Conservation (phyloP, 2,888 invertebrate genomes). For the Rhabditophanes sp. region DNA sequence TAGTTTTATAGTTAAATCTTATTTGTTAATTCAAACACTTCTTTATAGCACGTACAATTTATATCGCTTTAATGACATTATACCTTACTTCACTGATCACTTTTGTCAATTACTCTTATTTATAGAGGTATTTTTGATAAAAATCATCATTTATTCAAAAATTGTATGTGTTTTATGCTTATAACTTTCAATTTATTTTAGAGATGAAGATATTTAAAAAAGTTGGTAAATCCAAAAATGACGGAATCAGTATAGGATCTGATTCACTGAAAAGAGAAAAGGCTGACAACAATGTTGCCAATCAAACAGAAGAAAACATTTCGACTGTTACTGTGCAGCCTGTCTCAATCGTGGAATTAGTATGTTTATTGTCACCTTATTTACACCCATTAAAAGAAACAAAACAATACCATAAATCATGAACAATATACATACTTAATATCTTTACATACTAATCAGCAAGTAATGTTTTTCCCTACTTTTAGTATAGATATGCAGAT, state of each 20-base stretch:
- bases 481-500: slow-evolving; percentile 16
- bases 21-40: neutral
- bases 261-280: too few species aligned
- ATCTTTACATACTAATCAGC: slow-evolving; percentile 1
- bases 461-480: slow-evolving; percentile 4
- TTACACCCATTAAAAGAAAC: too few species aligned
- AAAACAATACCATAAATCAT: neutral
- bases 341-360: too few species aligned
- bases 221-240: neutral
- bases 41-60: neutral
- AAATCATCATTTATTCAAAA: too few species aligned
- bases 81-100: too few species aligned
- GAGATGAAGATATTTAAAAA: neutral
- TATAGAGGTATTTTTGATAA: too few species aligned
- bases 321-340: too few species aligned
- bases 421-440: neutral
- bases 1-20: neutral
- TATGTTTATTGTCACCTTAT: too few species aligned
- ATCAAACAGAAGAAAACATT: too few species aligned
- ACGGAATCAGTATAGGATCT: neutral
- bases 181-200: neutral
- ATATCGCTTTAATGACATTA: neutral
- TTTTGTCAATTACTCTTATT: too few species aligned
- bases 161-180: too few species aligned
- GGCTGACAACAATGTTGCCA: too few species aligned